phyloP scores from a whole-genome alignment of 2,113 vertebrate genomes.

The Sceloporus tristichus region DNA sequence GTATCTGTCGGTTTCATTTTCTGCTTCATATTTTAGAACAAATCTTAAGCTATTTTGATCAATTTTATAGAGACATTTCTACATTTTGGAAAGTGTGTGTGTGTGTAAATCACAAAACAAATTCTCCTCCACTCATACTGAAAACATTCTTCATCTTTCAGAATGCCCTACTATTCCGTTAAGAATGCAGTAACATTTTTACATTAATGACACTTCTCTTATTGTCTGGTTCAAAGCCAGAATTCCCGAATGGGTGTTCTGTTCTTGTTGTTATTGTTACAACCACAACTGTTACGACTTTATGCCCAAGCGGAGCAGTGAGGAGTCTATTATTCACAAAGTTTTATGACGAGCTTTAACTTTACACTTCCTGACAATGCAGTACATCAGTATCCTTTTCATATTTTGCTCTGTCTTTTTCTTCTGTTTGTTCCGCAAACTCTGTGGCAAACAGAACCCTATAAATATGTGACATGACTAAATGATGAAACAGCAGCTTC shows the following conservation, averaged over 20 bases:
- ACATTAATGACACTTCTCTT: no score
- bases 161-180: no score
- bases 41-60: no score
- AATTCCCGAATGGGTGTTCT: not conserved
- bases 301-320: not conserved
- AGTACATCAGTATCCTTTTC: constrained; percentile 70
- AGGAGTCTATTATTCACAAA: not conserved
- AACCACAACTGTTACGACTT: not conserved
- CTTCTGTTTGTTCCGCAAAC: constrained; percentile 71
- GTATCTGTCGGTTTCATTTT: no score
- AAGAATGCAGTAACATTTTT: no score
- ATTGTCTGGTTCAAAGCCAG: not conserved
- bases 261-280: not conserved
- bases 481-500: constrained; percentile 76
- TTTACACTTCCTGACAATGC: constrained; percentile 58
- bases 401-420: not conserved
- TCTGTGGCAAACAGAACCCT: constrained; percentile 74
- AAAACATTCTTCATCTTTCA: no score
- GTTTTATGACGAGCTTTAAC: constrained; percentile 69
- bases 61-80: no score
- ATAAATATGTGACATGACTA: constrained; percentile 79
- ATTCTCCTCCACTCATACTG: no score
- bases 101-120: no score
- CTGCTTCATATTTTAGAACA: no score
- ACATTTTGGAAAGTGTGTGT: no score